Conservation (phyloP, 2,888 invertebrate species). For the Reticulitermes lucifugus region DNA sequence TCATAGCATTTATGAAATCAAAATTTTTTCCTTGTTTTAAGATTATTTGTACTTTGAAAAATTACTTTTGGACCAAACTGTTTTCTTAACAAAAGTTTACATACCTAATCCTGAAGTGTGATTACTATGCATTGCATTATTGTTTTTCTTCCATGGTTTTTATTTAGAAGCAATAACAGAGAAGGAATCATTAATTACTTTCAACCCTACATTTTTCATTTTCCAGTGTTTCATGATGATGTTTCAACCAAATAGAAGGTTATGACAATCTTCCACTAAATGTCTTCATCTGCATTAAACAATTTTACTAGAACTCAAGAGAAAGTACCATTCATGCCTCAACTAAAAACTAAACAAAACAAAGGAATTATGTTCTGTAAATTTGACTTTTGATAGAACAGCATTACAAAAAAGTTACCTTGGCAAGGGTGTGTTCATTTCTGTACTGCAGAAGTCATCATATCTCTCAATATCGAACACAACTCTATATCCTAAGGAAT, state of each 20-base stretch:
- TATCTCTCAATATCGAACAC: too few species aligned
- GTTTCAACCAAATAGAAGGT: slow-evolving; percentile 32
- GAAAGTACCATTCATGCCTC: neutral
- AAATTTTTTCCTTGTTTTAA: neutral
- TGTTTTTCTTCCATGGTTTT: neutral
- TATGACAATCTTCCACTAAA: slow-evolving; percentile 46
- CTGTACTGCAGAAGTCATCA: too few species aligned
- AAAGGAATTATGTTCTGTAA: neutral
- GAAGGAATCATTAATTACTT: neutral
- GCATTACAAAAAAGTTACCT: too few species aligned
- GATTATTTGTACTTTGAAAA: neutral
- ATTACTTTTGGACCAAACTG: slow-evolving; percentile 30
- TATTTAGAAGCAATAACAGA: slow-evolving; percentile 3
- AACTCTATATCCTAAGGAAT: too few species aligned
- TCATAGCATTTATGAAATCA: neutral
- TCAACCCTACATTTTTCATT: neutral
- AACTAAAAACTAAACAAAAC: neutral
- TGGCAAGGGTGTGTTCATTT: too few species aligned
- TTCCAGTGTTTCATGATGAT: slow-evolving; percentile 16
- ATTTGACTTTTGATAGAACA: too few species aligned
- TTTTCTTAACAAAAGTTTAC: neutral
- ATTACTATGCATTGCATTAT: neutral
- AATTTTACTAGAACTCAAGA: slow-evolving; percentile 39
- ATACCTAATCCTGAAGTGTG: neutral
- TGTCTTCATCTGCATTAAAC: slow-evolving; percentile 35